Base-by-base conservation (phyloP, 2,797 vertebrate species). In the Arnoldichthys spilopterus region DNA sequence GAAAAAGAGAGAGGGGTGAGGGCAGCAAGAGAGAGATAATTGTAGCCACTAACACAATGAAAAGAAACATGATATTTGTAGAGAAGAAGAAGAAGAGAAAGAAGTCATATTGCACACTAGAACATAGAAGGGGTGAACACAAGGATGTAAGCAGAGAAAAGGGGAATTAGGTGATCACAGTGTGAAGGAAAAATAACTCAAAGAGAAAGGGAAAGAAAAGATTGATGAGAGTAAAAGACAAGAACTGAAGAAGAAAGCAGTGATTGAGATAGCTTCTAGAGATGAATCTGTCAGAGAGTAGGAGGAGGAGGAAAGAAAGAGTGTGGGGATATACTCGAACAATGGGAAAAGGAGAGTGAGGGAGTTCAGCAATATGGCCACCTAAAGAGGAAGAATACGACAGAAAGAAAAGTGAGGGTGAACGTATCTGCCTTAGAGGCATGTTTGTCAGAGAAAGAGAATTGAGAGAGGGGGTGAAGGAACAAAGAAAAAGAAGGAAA, bases 261-360 rank as follows among this genome's bases (percentile, higher is more conserved):
- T 40, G 70, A 74, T 45, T 34, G 30, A 62, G 63, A 58, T 32
- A 66, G 56, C 26, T 43, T 22, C 34, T 34, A 47, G 22, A 58
- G 20, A 18, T 7, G 1, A 13, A 7, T 15, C 12, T 28, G 13
- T 28, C 13, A 26, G 12, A 56, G 20, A 54, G 28, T 67, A 13
- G 67, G 32, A 15, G 13, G 4, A 30, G 6, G 13, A 24, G 7
- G 54, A 13, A 45, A 45, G 13, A 45, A 45, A 45, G n/a, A n/a
- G n/a, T n/a, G 8, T 12, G 3, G 43, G 13, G 12, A 45, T 12
- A 45, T 45, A 12, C 43, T 45, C 2, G 2, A 45, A 45, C 43
- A 45, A 1, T 15, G 37, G 37, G 8, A 45, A 45, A 45, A 45
- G 13, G 43, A 45, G 43, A 1, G 3, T 45, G 43, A 11, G 43